Base-by-base conservation (phyloP, 2,797 vertebrate genomes). In the Sebastes steindachneri region DNA sequence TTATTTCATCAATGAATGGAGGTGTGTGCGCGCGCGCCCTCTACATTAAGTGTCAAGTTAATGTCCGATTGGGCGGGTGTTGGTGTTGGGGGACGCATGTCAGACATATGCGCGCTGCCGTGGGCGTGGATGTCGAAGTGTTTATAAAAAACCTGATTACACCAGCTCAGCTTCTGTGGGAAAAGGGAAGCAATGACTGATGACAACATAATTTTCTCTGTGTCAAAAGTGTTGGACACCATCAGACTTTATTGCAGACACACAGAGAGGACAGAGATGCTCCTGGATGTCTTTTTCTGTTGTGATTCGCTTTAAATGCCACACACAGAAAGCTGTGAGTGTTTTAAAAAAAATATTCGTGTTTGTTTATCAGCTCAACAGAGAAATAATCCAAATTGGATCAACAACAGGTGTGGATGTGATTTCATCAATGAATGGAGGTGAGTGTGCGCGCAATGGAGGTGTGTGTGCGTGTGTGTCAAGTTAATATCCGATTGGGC, bases 61-160 rank as follows among this genome's bases (percentile, higher is more conserved):
- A 66, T 87, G 86, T 92, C 82, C 68, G 83, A 92, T 90, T 88
- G 93, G 93, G 82, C 57, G 85, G 90, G 37, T 80, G 80, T 45
- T 37, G 35, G 11, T 37, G 35, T 35, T 14, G 6, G 48, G 78
- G 89, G 88, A 95, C 92, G 92, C 89, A 87, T 95, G 94, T 92
- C 91, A 89, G 90, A 92, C 94, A 94, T 92, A 92, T 93, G 91
- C 86, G 88, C 92, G 88, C 35, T 37, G 35, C 86, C 82, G 92
- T 92, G 94, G 95, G 95, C 91, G 95, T 93, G 93, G 94, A 92
- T 88, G 84, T 35, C 10, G 84, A 89, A 88, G 86, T 92, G 90
- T 90, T 89, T 93, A 88, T 69, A 45, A 48, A n/a, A 33, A 35
- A 35, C 0, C 10, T 35, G 33, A 35, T 35, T 35, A 37, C 35